Evolutionary conservation across 2,113 vertebrate species (phyloP), one percentile per base, ranked within the genome.

Genomic region (Pygathrix nemaeus): DNA sequence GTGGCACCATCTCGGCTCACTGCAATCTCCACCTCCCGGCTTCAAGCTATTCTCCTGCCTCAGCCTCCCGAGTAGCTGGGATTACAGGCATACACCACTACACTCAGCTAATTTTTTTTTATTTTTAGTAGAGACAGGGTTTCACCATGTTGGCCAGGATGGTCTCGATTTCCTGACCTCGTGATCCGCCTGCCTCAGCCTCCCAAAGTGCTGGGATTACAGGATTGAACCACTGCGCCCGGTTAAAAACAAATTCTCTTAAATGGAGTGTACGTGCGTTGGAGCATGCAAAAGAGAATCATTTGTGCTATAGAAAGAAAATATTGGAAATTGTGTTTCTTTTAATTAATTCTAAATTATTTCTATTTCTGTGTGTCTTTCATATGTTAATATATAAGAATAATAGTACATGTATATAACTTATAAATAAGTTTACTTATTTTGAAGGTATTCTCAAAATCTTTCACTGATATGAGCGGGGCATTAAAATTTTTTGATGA

Each of bases 291-390:
- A 86, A 66, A 45, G 5, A 85, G 8, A 78, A 72, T 32, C 78
- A 68, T 45, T 78, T 93, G 61, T 76, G 12, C 2, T 73, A 73
- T 14, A 68, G 8, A 6, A 90, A 93, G 30, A 93, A 50, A 76
- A 35, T 61, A 88, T 50, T 52, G 70, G 48, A 88, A 82, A 12
- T 45, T 43, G 2, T 48, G 2, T 45, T 83, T 23, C 45, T 95
- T 45, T 88, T 90, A 64, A 50, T 90, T 38, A 21, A 70, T 73
- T 73, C 25, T 0, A 8, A 57, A 35, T 73, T 55, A 78, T 87
- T 73, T 79, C 20, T 85, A 72, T 91, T 66, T 85, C 48, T 70
- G 16, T 48, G 23, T 59, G 8, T 78, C 52, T 94, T 85, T 82
- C 40, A n/a, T 59, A 91, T 45, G 2, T 7, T 93, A 73, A 48